phyloP scores from a whole-genome alignment of 2,888 invertebrate genomes.

The Mylabris sibirica region DNA sequence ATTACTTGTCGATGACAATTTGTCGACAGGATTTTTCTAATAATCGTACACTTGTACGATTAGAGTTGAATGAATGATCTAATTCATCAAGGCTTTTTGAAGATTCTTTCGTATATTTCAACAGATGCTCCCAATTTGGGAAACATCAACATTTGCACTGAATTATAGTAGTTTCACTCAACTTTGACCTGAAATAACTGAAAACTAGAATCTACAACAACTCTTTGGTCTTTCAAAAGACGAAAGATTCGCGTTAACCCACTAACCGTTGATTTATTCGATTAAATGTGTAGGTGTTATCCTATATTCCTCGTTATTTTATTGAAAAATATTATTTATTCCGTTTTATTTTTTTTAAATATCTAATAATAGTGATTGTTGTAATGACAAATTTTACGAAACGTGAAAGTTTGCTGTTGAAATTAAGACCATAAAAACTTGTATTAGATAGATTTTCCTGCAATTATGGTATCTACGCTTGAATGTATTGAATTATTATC shows the following conservation, averaged over 20 bases:
- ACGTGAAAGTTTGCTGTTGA: conserved; percentile 4
- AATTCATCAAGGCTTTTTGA: neutral
- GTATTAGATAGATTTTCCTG: neutral
- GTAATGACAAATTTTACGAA: neutral
- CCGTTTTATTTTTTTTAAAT: neutral
- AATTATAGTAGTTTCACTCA: neutral
- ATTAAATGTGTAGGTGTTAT: conserved; percentile 5
- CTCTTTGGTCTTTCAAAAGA: neutral
- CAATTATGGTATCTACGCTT: neutral
- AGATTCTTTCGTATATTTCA: neutral
- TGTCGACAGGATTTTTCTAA: neutral
- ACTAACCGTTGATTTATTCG: neutral
- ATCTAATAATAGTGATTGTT: neutral
- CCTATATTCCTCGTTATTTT: neutral
- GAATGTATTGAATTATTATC: neutral
- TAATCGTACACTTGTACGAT: neutral
- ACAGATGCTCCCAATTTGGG: neutral
- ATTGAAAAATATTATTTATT: neutral
- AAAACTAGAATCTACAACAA: neutral
- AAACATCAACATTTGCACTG: neutral
- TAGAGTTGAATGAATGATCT: neutral
- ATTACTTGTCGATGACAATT: neutral
- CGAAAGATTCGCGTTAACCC: neutral
- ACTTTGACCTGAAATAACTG: neutral
- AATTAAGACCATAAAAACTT: neutral